Percentiles rank a stretch among this genome's conserved stretches.
Conservation (phyloP, 2,888 invertebrate genomes). For the Strigamia crassipes region DNA sequence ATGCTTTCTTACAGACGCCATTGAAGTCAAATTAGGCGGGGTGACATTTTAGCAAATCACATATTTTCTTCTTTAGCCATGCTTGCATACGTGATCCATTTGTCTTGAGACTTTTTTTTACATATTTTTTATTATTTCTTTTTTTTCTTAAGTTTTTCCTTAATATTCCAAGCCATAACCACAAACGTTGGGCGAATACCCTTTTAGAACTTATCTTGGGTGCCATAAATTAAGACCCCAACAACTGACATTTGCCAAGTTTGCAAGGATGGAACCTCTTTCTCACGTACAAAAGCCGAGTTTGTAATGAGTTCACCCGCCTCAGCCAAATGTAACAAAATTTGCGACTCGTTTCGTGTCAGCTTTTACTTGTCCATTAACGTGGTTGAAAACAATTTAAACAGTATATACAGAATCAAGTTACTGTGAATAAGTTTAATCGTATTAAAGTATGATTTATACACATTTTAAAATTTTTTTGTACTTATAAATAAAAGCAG, state of each 20-base stretch:
- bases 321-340: constrained; percentile 14
- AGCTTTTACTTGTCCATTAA: background rate
- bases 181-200: constrained; percentile 20
- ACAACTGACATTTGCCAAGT: constrained; percentile 29
- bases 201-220: constrained; percentile 23
- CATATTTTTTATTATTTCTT: background rate
- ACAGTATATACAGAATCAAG: too few species aligned
- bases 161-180: constrained; percentile 31
- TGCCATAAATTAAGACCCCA: constrained; percentile 16
- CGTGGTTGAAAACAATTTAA: background rate
- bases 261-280: constrained; percentile 34
- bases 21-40: constrained; percentile 19
- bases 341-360: background rate
- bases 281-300: constrained; percentile 22
- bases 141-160: background rate
- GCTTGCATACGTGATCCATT: background rate
- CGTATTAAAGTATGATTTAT: too few species aligned
- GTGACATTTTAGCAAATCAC: constrained; percentile 13
- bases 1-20: background rate
- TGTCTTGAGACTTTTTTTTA: constrained; percentile 1
- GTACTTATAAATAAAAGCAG: too few species aligned
- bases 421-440: too few species aligned
- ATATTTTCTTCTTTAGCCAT: background rate
- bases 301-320: constrained; percentile 8
- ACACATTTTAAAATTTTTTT: too few species aligned